Percentiles rank a stretch among this genome's conserved stretches.
Evolutionary conservation across 2,113 vertebrate genomes (phyloP).

Genomic region (Ophiodon elongatus): DNA sequence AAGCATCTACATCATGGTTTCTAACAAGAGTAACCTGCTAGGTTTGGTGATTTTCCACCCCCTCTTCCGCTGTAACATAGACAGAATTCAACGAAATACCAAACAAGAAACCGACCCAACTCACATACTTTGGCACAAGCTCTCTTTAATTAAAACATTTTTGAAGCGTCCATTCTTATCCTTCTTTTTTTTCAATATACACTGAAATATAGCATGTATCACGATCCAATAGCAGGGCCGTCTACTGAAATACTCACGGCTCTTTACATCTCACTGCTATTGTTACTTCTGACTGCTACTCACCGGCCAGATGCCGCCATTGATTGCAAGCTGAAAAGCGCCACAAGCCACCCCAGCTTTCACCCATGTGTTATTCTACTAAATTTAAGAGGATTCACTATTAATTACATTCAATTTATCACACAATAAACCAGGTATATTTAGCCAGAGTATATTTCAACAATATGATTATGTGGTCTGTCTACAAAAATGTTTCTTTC

Average conservation of each 20-base stretch:
- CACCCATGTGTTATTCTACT: conserved; percentile 25
- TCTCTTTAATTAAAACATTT: conserved; percentile 1
- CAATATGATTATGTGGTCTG: not conserved
- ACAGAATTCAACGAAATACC: not conserved
- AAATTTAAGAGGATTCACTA: not conserved
- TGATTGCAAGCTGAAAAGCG: conserved; percentile 20
- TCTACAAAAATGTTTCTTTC: not conserved
- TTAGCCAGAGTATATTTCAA: not conserved
- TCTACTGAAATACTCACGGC: not conserved
- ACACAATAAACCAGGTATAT: not conserved
- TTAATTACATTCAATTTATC: conserved; percentile 19
- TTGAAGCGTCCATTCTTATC: not conserved
- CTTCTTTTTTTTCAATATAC: not conserved
- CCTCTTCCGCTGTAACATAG: not conserved
- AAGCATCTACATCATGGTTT: not conserved
- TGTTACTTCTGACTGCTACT: not conserved
- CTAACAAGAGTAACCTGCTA: conserved; percentile 1
- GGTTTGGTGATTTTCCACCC: not conserved
- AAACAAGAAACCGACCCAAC: not conserved
- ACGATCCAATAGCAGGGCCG: not conserved
- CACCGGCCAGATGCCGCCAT: conserved; percentile 23
- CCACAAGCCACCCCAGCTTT: conserved; percentile 19
- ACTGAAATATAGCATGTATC: not conserved
- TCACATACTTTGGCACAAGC: not conserved
- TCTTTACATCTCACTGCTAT: conserved; percentile 9